Base-by-base conservation (phyloP, 1,140 invertebrate species). In the Dreissena polymorpha region DNA sequence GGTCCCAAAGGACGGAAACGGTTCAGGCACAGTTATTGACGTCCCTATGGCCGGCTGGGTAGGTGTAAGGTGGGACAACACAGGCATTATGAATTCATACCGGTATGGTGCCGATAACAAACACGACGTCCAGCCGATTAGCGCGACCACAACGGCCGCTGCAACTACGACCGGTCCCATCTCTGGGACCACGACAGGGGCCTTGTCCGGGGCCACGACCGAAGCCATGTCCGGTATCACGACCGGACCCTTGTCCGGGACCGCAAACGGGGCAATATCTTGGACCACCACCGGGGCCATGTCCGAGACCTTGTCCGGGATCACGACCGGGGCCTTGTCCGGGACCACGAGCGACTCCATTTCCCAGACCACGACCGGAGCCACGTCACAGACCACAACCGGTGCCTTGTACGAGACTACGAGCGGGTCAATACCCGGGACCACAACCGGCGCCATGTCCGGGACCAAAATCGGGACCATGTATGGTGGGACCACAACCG, bases 1-100 rank as follows among this genome's bases (percentile, higher is more conserved):
- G 2, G 39, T 8, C 39, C 39, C 39, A 39, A 39, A 60, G 57
- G 57, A 60, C 55, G 72, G 55, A 27, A 74, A 74, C 25, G 55
- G 72, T 16, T 5, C 72, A 6, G 72, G 72, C 29, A 63, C 51
- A 14, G 72, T 74, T 13, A 74, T 63, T 29, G 16, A 25, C 25
- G 12, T 49, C 12, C 53, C 25, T 13, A 8, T 60, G 13, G 14
- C 14, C 13, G 73, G 73, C 23, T 75, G 57, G 57, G 60, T 75
- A 10, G n/a, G 0, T 13, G 60, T 75, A 2, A 75, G 39, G 60
- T 75, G 73, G 73, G 60, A 75, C 29, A 75, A 49, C 18, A 65
- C 57, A 2, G 60, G 60, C 5, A 8, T n/a, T 8, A n/a, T 50
- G 25, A 49, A 75, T 7, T 16, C 29, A 23, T 75, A 75, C 60